Base-by-base conservation (phyloP, 2,113 vertebrate species). In the Myiozetetes cayanensis region DNA sequence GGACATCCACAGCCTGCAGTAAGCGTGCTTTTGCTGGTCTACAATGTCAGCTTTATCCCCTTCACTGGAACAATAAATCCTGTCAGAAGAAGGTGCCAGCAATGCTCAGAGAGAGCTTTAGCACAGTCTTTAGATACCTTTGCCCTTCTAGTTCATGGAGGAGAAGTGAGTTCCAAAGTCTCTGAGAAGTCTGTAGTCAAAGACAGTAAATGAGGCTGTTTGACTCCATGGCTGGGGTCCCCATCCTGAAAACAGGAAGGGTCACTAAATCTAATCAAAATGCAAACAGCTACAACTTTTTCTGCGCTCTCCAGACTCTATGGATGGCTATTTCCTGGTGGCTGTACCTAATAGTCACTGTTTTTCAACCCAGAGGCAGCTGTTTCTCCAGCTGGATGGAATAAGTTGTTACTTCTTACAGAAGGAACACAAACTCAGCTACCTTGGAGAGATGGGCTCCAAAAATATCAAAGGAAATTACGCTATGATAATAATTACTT, bases 381-480 rank as follows among this genome's bases (percentile, higher is more conserved):
- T 58, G 9, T 44, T 81, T 65, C 66, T 67, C n/a, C 84, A 44
- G 25, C 13, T 61, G 67, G 49, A 62, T 53, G 19, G 65, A 89
- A 3, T 33, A 85, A 88, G 23, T 44, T 82, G 7, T 43, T 80
- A 50, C 22, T 81, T 74, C 37, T 66, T 53, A 41, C 10, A 78
- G 33, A 71, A 92, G 47, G 33, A 94, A 65, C 31, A 59, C 46
- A 86, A 93, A 85, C 11, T 80, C 52, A 52, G 63, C 21, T 14
- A 14, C 67, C 68, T 93, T n/a, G 37, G 52, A 89, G 71, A 94
- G 4, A 82, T 14, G 47, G 77, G 27, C 49, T 95, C 44, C 82
- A 67, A 85, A 93, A 90, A 85, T 70, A 81, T 74, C 82, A 72
- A 85, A 90, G 43, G 41, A 90, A 94, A 91, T 81, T 79, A 85